phyloP scores from a whole-genome alignment of 2,797 vertebrate genomes.

The Eutrigla gurnardus region DNA sequence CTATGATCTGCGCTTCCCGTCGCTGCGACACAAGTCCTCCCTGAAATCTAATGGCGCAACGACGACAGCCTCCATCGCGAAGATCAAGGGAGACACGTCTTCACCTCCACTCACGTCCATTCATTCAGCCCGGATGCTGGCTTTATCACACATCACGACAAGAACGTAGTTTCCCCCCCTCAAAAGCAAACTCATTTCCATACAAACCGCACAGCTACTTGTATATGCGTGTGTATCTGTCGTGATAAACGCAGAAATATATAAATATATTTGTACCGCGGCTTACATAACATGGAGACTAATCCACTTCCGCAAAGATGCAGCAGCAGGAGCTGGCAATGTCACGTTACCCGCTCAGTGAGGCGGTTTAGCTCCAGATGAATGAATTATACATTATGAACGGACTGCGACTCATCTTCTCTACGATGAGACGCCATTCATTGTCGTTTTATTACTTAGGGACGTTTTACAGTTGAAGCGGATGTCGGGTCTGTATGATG shows the following conservation, averaged over 20 bases:
- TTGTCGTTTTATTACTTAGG: rapidly evolving
- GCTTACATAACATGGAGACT: conserved; percentile 70
- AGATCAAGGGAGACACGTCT: conserved; percentile 58
- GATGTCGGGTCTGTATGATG: conserved; percentile 6
- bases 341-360: conserved; percentile 49
- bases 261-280: neutral
- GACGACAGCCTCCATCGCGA: conserved; percentile 55
- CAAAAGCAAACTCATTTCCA: rapidly evolving
- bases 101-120: conserved; percentile 8
- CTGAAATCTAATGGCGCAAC: conserved; percentile 26
- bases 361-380: neutral
- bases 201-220: rapidly evolving
- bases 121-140: neutral
- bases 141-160: neutral
- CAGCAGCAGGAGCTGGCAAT: conserved; percentile 60
- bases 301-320: conserved; percentile 80
- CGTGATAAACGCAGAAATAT: neutral
- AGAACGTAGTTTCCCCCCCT: neutral
- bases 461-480: neutral
- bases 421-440: rapidly evolving
- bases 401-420: neutral
- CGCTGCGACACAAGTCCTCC: conserved; percentile 1
- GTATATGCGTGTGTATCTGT: rapidly evolving
- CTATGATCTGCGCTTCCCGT: neutral
- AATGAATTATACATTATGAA: neutral